phyloP scores from a whole-genome alignment of 2,888 invertebrate species.

The Pasiphila rectangulata region DNA sequence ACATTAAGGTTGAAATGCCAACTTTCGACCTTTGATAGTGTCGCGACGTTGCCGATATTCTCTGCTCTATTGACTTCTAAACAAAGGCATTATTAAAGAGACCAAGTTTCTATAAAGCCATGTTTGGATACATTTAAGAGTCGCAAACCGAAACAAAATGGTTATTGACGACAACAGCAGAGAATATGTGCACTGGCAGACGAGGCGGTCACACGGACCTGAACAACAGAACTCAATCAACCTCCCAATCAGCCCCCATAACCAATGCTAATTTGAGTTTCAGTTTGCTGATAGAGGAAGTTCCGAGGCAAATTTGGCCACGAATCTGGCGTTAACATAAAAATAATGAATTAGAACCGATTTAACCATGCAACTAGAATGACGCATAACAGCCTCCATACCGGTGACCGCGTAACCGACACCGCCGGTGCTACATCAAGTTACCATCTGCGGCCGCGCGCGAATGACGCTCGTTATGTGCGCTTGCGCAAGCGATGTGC shows the following conservation, averaged over 20 bases:
- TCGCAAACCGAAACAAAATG: constrained; percentile 16
- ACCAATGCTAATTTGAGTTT: too few relatives aligned
- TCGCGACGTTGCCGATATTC: constrained; percentile 35
- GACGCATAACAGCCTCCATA: constrained; percentile 8
- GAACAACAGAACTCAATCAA: too few relatives aligned
- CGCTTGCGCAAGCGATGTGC: constrained; percentile 20
- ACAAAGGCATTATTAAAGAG: constrained; percentile 39
- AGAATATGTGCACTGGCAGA: constrained; percentile 9
- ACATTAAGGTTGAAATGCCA: constrained; percentile 43
- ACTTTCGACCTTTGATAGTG: constrained; percentile 40
- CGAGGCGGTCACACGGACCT: too few relatives aligned
- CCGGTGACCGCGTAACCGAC: constrained; percentile 25
- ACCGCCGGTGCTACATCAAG: constrained; percentile 17
- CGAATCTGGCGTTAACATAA: too few relatives aligned
- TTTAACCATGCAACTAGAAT: background rate
- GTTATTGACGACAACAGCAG: constrained; percentile 6
- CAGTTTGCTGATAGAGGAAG: too few relatives aligned
- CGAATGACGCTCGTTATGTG: constrained; percentile 17
- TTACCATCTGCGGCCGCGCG: constrained; percentile 24
- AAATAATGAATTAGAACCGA: background rate
- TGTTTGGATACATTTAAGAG: constrained; percentile 11
- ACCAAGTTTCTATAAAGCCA: constrained; percentile 19
- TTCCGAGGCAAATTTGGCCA: too few relatives aligned
- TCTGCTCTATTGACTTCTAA: constrained; percentile 33
- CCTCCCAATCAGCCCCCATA: too few relatives aligned